Evolutionary conservation across 92 coral and sea anemone species (phyloP).

Genomic region (Actinernus sp.): DNA sequence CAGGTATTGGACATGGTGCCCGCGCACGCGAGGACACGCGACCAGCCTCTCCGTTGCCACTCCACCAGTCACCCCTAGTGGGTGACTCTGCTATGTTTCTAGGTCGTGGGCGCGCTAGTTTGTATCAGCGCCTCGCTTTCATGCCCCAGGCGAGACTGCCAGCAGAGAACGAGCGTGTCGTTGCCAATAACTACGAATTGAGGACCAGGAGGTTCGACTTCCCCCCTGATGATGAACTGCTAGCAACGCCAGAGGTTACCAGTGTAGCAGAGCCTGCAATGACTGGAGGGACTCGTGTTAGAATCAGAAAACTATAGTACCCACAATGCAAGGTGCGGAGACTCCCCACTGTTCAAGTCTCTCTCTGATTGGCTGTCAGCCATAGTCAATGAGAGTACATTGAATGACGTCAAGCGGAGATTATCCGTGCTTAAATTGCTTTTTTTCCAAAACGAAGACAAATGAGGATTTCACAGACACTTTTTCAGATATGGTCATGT

Average conservation of each 20-base stretch:
- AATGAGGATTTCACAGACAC: not conserved
- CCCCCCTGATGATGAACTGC: constrained; percentile 86
- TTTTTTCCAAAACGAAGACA: not conserved
- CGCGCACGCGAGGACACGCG: not conserved
- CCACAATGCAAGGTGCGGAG: no score
- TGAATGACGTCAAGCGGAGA: no score
- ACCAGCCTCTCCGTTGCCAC: not conserved
- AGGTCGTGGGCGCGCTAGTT: constrained; percentile 96
- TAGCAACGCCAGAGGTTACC: constrained; percentile 72
- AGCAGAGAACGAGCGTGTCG: constrained; percentile 33
- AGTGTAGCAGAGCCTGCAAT: constrained; percentile 54
- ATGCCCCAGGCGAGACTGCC: constrained; percentile 85
- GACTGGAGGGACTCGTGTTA: constrained; percentile 86
- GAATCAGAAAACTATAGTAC: constrained; percentile 58
- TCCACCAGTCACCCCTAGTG: constrained; percentile 2
- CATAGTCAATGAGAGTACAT: no score
- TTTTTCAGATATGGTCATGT: no score
- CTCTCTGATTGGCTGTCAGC: not conserved
- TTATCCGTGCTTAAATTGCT: no score
- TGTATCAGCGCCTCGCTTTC: constrained; percentile 60
- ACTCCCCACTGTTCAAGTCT: not conserved
- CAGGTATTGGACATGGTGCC: not conserved
- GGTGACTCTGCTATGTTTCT: constrained; percentile 44
- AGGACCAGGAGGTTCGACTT: constrained; percentile 26
- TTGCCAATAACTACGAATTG: constrained; percentile 4